These are phyloP conservation scores for Leucophora obtusa DNA, from an alignment of 2,888 invertebrate genomes.

Conservation along the genomic window DNA sequence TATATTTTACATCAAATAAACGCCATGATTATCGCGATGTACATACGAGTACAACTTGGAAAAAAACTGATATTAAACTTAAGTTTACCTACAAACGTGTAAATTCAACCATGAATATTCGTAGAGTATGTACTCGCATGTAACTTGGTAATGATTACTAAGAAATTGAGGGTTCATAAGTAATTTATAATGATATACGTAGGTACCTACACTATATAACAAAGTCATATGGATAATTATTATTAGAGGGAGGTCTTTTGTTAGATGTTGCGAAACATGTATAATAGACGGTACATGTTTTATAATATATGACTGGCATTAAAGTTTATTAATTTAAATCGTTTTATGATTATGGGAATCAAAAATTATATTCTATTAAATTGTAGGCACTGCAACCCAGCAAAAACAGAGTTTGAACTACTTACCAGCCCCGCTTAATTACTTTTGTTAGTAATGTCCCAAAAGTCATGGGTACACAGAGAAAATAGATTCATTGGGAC, in stretches of 20 bases:
- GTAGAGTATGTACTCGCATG: neutral
- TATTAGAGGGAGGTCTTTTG: constrained; percentile 49
- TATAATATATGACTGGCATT: neutral
- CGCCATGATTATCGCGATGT: constrained; percentile 63
- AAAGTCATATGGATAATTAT: constrained; percentile 38
- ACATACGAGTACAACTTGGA: neutral
- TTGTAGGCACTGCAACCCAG: neutral
- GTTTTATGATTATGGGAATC: constrained; percentile 28
- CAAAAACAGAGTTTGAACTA: no score
- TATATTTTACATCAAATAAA: constrained; percentile 65
- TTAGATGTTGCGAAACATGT: neutral
- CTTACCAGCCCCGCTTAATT: no score
- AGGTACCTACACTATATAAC: constrained; percentile 14
- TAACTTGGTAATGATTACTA: constrained; percentile 29
- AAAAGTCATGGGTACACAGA: no score
- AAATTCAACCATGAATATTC: neutral
- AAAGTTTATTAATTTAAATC: constrained; percentile 52
- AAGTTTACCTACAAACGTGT: neutral
- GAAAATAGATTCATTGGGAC: no score
- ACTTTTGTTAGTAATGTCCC: no score
- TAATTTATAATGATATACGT: constrained; percentile 6
- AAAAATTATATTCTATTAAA: constrained; percentile 2
- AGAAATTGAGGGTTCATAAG: constrained; percentile 48
- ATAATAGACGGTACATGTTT: neutral
- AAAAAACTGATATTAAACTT: neutral